phyloP scores from a whole-genome alignment of 2,888 invertebrate species.

The Drosophila macrospina region DNA sequence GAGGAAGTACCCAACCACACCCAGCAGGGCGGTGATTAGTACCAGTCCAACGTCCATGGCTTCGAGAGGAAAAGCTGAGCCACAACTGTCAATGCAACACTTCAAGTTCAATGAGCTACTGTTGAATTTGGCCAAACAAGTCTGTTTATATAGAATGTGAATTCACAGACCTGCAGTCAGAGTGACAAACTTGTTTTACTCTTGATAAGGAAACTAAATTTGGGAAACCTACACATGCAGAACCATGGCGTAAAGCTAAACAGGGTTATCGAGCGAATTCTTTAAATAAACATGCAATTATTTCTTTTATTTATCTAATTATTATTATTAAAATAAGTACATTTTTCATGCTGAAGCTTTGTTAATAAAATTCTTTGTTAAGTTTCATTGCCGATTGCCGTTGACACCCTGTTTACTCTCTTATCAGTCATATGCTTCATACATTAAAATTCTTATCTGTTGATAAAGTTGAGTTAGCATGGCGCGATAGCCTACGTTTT shows the following conservation, averaged over 20 bases:
- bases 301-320: background rate
- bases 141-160: background rate
- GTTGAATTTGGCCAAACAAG: background rate
- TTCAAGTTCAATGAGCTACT: background rate
- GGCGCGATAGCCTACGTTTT: too few species aligned
- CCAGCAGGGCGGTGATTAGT: conserved; percentile 32
- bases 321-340: too few species aligned
- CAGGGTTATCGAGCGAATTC: background rate
- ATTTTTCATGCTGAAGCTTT: too few species aligned
- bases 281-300: too few species aligned
- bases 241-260: background rate
- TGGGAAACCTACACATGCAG: background rate
- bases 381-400: too few species aligned
- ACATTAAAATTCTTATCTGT: too few species aligned
- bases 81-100: background rate
- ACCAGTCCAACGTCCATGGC: conserved; percentile 3
- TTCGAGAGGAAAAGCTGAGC: background rate
- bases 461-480: too few species aligned
- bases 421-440: background rate
- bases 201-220: background rate
- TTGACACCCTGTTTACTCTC: background rate
- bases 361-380: too few species aligned
- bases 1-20: conserved; percentile 35
- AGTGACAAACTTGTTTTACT: background rate
- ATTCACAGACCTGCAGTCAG: background rate